Evolutionary conservation across 2,888 invertebrate genomes (phyloP).

Genomic region (Stenchaetothrips biformis): DNA sequence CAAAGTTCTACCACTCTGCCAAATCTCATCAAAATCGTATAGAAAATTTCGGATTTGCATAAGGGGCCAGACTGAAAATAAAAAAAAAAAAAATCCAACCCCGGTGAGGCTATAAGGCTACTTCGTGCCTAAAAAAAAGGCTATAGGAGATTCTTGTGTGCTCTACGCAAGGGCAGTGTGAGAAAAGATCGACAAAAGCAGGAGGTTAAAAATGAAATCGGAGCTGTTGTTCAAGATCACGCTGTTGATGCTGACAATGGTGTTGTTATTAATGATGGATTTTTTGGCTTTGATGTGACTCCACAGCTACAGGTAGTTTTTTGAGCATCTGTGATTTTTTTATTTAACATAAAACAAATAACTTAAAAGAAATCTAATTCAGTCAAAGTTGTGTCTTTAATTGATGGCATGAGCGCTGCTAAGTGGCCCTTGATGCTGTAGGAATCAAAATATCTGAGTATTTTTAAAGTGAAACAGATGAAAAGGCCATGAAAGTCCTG

Average conservation of each 20-base stretch:
- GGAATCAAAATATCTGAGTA: neutral
- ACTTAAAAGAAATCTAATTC: neutral
- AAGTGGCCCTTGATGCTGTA: neutral
- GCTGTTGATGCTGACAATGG: neutral
- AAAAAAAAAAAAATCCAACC: too few relatives aligned
- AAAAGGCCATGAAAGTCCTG: neutral
- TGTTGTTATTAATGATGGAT: neutral
- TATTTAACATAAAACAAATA: neutral
- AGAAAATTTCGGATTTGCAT: too few relatives aligned
- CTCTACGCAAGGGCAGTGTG: neutral
- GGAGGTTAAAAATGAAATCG: neutral
- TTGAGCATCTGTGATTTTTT: neutral
- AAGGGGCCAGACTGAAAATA: too few relatives aligned
- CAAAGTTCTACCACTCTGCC: too few relatives aligned
- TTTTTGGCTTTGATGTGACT: neutral
- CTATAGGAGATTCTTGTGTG: neutral
- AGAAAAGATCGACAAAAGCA: too few relatives aligned
- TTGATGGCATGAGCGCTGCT: neutral
- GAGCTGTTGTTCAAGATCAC: neutral
- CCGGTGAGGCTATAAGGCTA: too few relatives aligned
- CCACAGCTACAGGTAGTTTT: neutral
- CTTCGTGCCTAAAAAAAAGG: neutral
- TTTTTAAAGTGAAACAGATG: neutral
- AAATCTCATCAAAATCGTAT: too few relatives aligned
- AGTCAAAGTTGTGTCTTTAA: neutral